Evolutionary conservation across 2,113 vertebrate genomes (phyloP), one percentile per base, ranked within the genome.

Genomic region (Indicator indicator): DNA sequence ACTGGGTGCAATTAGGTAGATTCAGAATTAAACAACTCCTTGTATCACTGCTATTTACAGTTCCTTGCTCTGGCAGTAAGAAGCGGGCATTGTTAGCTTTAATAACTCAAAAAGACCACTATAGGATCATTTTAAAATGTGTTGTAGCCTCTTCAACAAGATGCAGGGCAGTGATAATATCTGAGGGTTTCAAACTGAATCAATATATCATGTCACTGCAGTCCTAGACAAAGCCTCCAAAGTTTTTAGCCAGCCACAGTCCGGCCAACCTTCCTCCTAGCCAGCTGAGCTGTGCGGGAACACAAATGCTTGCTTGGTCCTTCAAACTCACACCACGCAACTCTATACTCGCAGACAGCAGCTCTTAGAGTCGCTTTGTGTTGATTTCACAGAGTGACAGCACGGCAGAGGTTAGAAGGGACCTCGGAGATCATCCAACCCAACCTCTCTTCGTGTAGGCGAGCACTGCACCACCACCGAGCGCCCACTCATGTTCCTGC

Each of bases 111-210:
- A 88, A 65, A 76, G 52, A 44, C 36, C 64, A 77, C 60, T 68
- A n/a, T 5, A 79, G 74, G 56, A 87, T 90, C 8, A 54, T 68
- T 95, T 94, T 30, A 77, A 73, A 90, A 84, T 52, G 75, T 59
- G 68, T 73, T 87, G 85, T 95, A 92, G 72, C 64, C 69, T 90
- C 89, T 91, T 95, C 96, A 87, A 96, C 85, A 93, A 96, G 92
- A 95, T 93, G 92, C 88, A 94, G 89, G 85, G 64, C 93, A 94
- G 75, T 88, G 93, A 94, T 76, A 96, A 36, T 89, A 91, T 83
- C 91, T 88, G 72, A 95, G 71, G 77, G 80, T 86, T 95, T 88
- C 75, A 88, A 87, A 96, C 48, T 80, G 89, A 83, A 81, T 89
- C 89, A 81, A 74, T 90, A 9, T n/a, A 90, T 91, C 58, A 56